These are phyloP conservation scores for Noctua fimbriata DNA, from an alignment of 2,888 invertebrate genomes.

Conservation along the genomic window DNA sequence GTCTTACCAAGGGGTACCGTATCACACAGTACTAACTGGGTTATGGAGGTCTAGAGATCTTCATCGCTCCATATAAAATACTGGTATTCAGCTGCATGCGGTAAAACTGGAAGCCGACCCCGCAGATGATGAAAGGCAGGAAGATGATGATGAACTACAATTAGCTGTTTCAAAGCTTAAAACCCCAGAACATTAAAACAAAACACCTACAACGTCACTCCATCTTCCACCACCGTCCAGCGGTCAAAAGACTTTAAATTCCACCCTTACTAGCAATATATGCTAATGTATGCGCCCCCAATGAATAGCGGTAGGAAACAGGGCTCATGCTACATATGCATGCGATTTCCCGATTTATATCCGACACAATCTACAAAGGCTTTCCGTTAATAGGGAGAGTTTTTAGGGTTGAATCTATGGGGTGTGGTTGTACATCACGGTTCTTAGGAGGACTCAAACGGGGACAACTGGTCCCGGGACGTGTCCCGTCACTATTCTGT, in stretches of 20 bases:
- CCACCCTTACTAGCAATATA: slow-evolving; percentile 33
- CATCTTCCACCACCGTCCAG: background rate
- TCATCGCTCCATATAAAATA: too few species aligned
- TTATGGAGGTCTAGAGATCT: too few species aligned
- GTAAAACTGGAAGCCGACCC: too few species aligned
- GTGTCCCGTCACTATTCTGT: slow-evolving; percentile 15
- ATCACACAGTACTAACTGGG: too few species aligned
- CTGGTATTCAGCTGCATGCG: too few species aligned
- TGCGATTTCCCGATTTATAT: slow-evolving; percentile 56
- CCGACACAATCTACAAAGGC: slow-evolving; percentile 47
- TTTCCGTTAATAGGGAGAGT: slow-evolving; percentile 28
- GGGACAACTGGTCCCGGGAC: background rate
- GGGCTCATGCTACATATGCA: slow-evolving; percentile 58
- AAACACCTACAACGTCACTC: background rate
- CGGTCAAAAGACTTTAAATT: slow-evolving; percentile 35
- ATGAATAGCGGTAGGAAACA: slow-evolving; percentile 47
- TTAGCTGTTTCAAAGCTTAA: background rate
- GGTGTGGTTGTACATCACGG: slow-evolving; percentile 3
- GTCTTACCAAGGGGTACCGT: too few species aligned
- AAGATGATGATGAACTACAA: background rate
- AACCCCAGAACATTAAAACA: background rate
- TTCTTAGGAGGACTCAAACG: slow-evolving; percentile 3
- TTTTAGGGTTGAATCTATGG: slow-evolving; percentile 31
- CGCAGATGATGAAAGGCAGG: too few species aligned
- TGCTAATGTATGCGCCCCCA: slow-evolving; percentile 47